Percentiles rank a stretch among this genome's conserved stretches.
Conservation (phyloP, 1,140 invertebrate genomes). For the Macrobrachium nipponense region DNA sequence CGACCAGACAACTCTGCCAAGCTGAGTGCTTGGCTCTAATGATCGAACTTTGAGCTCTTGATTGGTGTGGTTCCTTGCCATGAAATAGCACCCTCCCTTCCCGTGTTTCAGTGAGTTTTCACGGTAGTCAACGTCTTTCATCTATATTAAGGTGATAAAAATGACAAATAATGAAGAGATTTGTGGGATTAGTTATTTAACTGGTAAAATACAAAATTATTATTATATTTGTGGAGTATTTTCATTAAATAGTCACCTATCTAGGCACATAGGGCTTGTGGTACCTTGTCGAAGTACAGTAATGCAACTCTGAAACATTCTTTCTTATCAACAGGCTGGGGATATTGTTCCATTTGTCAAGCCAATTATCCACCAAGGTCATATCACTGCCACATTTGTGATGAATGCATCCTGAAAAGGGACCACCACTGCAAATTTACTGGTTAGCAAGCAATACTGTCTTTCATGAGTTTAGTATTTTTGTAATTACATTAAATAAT, state of each 20-base stretch:
- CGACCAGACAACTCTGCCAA: too few relatives aligned
- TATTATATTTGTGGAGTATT: too few relatives aligned
- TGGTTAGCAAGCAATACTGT: conserved; percentile 17
- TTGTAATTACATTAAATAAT: not conserved
- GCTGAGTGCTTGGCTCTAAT: too few relatives aligned
- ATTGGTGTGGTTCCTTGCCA: too few relatives aligned
- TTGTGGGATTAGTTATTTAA: too few relatives aligned
- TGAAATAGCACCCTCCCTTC: too few relatives aligned
- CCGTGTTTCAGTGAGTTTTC: too few relatives aligned
- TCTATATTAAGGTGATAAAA: too few relatives aligned
- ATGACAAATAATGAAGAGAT: too few relatives aligned
- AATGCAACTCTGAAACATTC: not conserved
- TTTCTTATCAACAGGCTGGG: conserved; percentile 37
- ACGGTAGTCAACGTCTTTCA: too few relatives aligned
- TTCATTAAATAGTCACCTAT: not conserved
- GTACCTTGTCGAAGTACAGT: not conserved
- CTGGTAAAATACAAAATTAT: too few relatives aligned
- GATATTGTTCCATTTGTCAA: conserved; percentile 51
- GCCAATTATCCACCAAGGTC: conserved; percentile 52
- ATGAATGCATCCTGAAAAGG: conserved; percentile 53
- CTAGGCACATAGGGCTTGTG: not conserved
- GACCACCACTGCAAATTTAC: conserved; percentile 55
- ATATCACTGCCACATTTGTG: conserved; percentile 48
- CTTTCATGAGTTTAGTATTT: not conserved
- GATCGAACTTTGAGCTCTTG: too few relatives aligned